Percentiles rank a stretch among this genome's conserved stretches.
phyloP scores from a whole-genome alignment of 1,140 invertebrate species.

The Drosophila santomea region DNA sequence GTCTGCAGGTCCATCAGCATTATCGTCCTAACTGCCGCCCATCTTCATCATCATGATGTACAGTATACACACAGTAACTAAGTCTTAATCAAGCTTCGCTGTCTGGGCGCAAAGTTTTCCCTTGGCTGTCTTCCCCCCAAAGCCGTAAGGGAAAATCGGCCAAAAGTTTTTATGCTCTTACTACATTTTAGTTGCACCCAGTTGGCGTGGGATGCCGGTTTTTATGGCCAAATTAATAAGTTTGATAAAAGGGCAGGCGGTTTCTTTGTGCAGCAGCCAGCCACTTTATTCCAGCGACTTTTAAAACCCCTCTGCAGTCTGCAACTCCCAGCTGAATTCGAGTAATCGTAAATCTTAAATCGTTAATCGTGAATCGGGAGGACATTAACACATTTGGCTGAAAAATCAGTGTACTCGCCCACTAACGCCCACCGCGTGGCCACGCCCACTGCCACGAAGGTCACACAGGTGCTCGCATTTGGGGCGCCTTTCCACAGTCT shows the following conservation, averaged over 20 bases:
- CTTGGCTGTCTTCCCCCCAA: background rate
- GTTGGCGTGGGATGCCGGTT: background rate
- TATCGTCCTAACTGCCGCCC: conserved; percentile 8
- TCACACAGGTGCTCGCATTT: conserved; percentile 17
- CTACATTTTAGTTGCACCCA: conserved; percentile 36
- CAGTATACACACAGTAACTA: conserved; percentile 12
- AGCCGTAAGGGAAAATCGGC: background rate
- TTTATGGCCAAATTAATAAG: conserved; percentile 58
- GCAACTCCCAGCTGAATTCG: background rate
- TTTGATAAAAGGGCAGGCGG: conserved; percentile 50
- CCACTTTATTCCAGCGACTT: conserved; percentile 18
- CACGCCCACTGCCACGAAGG: conserved; percentile 7
- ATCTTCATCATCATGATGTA: conserved; percentile 6
- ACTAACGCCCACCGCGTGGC: background rate
- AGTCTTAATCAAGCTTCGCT: conserved; percentile 54
- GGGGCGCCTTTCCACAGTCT: background rate
- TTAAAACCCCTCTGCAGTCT: conserved; percentile 22
- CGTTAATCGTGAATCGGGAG: background rate
- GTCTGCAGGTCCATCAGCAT: conserved; percentile 14
- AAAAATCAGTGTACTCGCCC: conserved; percentile 27
- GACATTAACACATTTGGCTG: conserved; percentile 11
- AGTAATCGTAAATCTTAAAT: background rate
- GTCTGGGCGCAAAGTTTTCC: conserved; percentile 29
- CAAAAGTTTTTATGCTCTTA: conserved; percentile 59
- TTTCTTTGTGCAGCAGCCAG: background rate